Conservation (phyloP, 2,113 vertebrate species). For the Hippolais icterina region DNA sequence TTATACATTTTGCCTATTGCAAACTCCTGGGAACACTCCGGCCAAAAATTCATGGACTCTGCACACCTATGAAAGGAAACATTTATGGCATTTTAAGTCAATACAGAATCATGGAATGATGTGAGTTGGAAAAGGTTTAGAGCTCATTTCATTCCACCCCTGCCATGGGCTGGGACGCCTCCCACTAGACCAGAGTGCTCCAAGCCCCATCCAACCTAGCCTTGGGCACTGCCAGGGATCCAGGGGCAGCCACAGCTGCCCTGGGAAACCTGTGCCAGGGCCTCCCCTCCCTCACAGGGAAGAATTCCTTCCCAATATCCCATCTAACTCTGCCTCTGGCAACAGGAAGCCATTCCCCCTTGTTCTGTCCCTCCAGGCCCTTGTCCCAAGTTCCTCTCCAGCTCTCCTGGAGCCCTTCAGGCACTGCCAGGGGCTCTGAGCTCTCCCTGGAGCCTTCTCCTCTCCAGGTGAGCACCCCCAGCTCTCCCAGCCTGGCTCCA, state of each 20-base stretch:
- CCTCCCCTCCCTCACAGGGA: accelerated
- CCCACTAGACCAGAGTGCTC: accelerated
- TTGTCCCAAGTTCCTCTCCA: background rate
- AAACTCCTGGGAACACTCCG: background rate
- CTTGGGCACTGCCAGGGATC: accelerated
- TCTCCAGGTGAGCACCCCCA: background rate
- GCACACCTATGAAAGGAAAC: background rate
- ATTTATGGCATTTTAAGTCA: background rate
- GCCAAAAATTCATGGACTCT: background rate
- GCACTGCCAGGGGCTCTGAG: accelerated
- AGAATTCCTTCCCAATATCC: accelerated
- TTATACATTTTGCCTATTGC: background rate
- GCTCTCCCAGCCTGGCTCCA: background rate
- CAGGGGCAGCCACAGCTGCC: background rate
- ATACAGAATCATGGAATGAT: background rate
- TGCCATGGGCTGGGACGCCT: background rate
- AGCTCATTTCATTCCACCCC: background rate
- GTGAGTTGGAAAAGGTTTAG: background rate
- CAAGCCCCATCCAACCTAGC: accelerated
- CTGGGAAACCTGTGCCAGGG: background rate
- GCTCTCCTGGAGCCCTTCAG: background rate
- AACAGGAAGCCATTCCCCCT: accelerated
- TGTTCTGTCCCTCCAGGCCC: accelerated
- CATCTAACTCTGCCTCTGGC: accelerated
- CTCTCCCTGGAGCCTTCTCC: accelerated